phyloP scores from a whole-genome alignment of 2,113 vertebrate genomes.

The Leptobrachium leishanense region DNA sequence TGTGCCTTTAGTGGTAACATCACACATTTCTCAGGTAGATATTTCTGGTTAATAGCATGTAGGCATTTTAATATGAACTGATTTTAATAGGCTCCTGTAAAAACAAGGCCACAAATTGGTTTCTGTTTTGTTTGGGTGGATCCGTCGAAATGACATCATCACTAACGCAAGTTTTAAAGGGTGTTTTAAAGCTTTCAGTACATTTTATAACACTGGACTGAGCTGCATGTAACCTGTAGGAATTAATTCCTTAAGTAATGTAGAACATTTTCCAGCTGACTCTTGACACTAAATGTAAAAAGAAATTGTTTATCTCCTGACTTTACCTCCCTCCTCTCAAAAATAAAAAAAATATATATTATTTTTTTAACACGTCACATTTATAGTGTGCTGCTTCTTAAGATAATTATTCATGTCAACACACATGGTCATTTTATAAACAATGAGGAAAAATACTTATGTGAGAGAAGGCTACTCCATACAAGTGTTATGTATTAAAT shows the following conservation, averaged over 20 bases:
- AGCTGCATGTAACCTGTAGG: slow-evolving; percentile 34
- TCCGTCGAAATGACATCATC: slow-evolving; percentile 39
- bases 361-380: slow-evolving; percentile 40
- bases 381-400: slow-evolving; percentile 48
- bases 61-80: slow-evolving; percentile 29
- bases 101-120: slow-evolving; percentile 45
- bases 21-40: slow-evolving; percentile 28
- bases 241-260: slow-evolving; percentile 33
- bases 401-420: slow-evolving; percentile 59
- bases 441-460: slow-evolving; percentile 59
- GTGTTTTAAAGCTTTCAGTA: slow-evolving; percentile 49
- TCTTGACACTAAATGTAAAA: slow-evolving; percentile 32
- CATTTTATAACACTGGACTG: slow-evolving; percentile 35
- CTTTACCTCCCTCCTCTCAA: slow-evolving; percentile 40
- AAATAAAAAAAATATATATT: slow-evolving; percentile 5
- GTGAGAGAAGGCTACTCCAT: slow-evolving; percentile 57
- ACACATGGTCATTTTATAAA: slow-evolving; percentile 56
- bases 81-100: slow-evolving; percentile 43
- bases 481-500: slow-evolving; percentile 64
- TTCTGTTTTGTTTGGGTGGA: slow-evolving; percentile 46
- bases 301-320: slow-evolving; percentile 43
- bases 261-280: slow-evolving; percentile 44
- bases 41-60: slow-evolving; percentile 45
- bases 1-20: neutral
- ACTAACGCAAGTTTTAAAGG: slow-evolving; percentile 38